These are phyloP conservation scores for Lagria hirta DNA, from an alignment of 2,888 invertebrate genomes.

Conservation along the genomic window DNA sequence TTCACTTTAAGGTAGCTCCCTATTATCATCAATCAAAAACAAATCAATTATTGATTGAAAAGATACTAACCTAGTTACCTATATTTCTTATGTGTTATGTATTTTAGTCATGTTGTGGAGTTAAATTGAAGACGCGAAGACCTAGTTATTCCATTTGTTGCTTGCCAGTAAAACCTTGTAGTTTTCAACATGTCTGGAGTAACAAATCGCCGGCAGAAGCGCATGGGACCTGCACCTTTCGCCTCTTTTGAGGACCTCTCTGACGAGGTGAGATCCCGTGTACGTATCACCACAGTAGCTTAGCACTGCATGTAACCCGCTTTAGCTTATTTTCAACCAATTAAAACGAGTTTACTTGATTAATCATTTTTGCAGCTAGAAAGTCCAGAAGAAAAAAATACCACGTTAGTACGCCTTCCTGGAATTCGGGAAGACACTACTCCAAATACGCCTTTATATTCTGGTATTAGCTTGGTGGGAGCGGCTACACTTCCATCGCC, in stretches of 20 bases:
- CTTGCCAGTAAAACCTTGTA: constrained; percentile 45
- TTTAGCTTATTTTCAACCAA: constrained; percentile 8
- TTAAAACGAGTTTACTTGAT: constrained; percentile 4
- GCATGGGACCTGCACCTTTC: constrained; percentile 90
- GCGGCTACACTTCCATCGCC: constrained; percentile 32
- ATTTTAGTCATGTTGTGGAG: constrained; percentile 11
- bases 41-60: constrained; percentile 23
- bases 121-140: constrained; percentile 16
- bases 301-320: constrained; percentile 29
- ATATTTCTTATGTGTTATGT: constrained; percentile 1
- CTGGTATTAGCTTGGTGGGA: constrained; percentile 49
- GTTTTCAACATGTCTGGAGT: constrained; percentile 42
- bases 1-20: constrained; percentile 4
- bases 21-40: constrained; percentile 18
- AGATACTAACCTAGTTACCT: constrained; percentile 12
- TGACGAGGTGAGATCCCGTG: constrained; percentile 72
- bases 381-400: constrained; percentile 59
- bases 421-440: constrained; percentile 59
- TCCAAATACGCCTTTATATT: constrained; percentile 41
- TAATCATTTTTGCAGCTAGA: constrained; percentile 54
- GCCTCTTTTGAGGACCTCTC: constrained; percentile 91
- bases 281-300: constrained; percentile 59
- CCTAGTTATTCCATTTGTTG: constrained; percentile 32
- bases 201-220: constrained; percentile 61
- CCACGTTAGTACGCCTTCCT: constrained; percentile 58